Percentiles rank a stretch among this genome's conserved stretches.
Conservation (phyloP, 2,113 vertebrate genomes). For the Zosterops pallidus region DNA sequence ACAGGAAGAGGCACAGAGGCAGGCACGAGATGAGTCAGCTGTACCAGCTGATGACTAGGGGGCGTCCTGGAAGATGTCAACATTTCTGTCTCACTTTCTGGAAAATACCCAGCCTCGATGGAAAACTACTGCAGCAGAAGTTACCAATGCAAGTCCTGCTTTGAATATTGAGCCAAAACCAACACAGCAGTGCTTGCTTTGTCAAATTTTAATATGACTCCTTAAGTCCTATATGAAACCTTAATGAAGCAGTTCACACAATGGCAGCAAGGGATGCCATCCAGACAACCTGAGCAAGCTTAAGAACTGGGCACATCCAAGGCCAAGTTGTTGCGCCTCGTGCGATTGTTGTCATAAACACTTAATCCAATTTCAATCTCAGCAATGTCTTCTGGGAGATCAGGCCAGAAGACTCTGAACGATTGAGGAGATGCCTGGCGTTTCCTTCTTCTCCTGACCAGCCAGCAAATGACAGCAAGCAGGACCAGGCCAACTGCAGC, state of each 20-base stretch:
- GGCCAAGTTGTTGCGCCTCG: neutral
- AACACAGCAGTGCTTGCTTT: neutral
- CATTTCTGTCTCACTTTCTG: neutral
- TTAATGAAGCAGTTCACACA: neutral
- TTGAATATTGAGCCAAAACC: neutral
- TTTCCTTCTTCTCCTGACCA: neutral
- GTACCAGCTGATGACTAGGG: neutral
- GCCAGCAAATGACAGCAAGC: neutral
- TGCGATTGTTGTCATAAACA: neutral
- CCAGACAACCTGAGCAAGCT: neutral
- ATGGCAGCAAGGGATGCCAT: neutral
- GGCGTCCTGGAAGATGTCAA: constrained; percentile 28
- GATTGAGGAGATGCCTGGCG: neutral
- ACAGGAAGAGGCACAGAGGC: neutral
- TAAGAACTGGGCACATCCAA: neutral
- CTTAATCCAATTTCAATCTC: neutral
- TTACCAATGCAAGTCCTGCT: neutral
- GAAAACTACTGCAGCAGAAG: constrained; percentile 52
- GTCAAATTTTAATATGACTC: neutral
- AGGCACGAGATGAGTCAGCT: constrained; percentile 24
- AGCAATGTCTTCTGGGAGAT: neutral
- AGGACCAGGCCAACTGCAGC: neutral
- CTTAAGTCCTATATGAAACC: neutral
- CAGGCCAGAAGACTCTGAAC: neutral
- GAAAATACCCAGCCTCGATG: constrained; percentile 31